Conservation (phyloP, 2,797 vertebrate genomes). For the Mus minutoides region DNA sequence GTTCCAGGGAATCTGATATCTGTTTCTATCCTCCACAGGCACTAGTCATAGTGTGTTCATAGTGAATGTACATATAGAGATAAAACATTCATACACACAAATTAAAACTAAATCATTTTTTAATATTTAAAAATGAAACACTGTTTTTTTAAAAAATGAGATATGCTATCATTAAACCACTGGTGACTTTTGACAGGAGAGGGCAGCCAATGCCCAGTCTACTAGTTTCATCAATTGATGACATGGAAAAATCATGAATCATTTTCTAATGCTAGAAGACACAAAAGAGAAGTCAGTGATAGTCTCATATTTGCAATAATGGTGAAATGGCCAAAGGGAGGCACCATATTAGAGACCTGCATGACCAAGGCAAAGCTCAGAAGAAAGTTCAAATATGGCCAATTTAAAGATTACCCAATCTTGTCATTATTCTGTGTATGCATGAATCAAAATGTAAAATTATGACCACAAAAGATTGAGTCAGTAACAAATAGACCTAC, state of each 20-base stretch:
- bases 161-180: neutral
- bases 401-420: neutral
- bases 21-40: neutral
- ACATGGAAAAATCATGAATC: neutral
- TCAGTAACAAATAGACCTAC: neutral
- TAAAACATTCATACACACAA: neutral
- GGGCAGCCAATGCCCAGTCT: neutral
- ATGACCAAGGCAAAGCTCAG: neutral
- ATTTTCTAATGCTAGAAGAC: neutral
- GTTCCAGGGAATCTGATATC: neutral
- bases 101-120: neutral
- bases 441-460: neutral
- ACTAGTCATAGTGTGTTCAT: neutral
- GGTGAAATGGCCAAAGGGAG: neutral
- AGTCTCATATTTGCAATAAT: neutral
- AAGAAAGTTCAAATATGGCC: too few relatives aligned
- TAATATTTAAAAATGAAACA: neutral
- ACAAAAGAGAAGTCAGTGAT: neutral
- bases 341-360: neutral
- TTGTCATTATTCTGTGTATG: too few relatives aligned
- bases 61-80: neutral
- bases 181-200: neutral
- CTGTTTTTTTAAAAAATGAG: neutral
- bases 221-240: neutral
- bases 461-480: neutral